Conservation (phyloP, 92 coral and sea anemone species). For the Umimayanthus chanpuru region DNA sequence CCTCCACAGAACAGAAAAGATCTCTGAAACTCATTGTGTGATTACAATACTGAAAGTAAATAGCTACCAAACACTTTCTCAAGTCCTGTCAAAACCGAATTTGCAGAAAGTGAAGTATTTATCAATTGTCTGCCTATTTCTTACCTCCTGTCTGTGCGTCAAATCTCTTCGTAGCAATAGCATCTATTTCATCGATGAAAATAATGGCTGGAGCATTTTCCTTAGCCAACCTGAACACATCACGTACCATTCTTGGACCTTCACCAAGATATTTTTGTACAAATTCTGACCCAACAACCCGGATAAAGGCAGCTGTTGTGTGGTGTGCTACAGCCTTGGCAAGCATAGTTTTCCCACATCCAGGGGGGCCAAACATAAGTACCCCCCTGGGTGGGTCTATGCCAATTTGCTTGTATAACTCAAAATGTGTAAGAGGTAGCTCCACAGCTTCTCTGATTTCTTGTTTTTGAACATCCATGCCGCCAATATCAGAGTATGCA, state of each 20-base stretch:
- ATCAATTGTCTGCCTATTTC: not conserved
- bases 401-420: constrained; percentile 99
- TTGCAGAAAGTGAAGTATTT: not conserved
- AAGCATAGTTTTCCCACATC: constrained; percentile 99
- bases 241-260: constrained; percentile 99
- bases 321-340: constrained; percentile 99
- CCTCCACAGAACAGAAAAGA: too few relatives aligned
- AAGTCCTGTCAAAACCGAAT: too few relatives aligned
- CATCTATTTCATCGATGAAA: constrained; percentile 99
- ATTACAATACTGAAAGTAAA: too few relatives aligned
- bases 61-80: too few relatives aligned
- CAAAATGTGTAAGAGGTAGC: constrained; percentile 96
- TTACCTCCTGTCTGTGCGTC: constrained; percentile 99
- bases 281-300: constrained; percentile 99
- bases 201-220: constrained; percentile 99
- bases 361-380: constrained; percentile 96
- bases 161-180: constrained; percentile 99
- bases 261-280: constrained; percentile 99
- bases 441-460: constrained; percentile 99
- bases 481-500: constrained; percentile 92
- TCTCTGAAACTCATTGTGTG: too few relatives aligned
- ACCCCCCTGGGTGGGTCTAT: constrained; percentile 99
- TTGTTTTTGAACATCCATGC: constrained; percentile 99
- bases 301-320: constrained; percentile 96
- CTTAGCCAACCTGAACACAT: constrained; percentile 96